phyloP scores from a whole-genome alignment of 2,797 vertebrate species.

The Pyrocephalus nanus region DNA sequence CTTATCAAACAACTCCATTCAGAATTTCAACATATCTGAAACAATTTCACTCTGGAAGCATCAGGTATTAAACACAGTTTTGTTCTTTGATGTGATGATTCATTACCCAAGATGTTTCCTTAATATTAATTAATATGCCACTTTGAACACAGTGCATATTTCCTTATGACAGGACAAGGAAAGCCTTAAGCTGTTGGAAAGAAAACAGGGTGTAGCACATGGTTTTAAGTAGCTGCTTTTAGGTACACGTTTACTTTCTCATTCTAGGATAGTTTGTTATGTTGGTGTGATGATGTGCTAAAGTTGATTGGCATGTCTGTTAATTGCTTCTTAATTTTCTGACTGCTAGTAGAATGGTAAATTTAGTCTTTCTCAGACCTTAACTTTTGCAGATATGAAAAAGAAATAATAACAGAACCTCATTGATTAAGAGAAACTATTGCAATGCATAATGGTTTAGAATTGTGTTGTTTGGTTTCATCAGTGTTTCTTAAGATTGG shows the following conservation, averaged over 20 bases:
- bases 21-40: background rate
- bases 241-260: background rate
- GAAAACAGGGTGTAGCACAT: background rate
- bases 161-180: background rate
- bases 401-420: background rate
- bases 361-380: background rate
- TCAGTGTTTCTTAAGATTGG: background rate
- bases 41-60: background rate
- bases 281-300: background rate
- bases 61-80: background rate
- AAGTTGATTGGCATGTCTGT: background rate
- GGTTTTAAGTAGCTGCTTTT: background rate
- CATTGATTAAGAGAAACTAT: background rate
- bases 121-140: background rate
- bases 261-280: background rate
- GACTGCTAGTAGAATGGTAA: background rate
- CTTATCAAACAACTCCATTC: background rate
- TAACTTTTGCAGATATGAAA: background rate
- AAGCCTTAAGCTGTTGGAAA: background rate
- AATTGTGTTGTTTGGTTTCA: background rate
- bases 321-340: background rate
- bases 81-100: slow-evolving; percentile 9
- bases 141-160: background rate
- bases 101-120: background rate
- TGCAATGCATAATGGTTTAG: background rate